Evolutionary conservation across 2,888 invertebrate genomes (phyloP), one percentile per base, ranked within the genome.

Genomic region (Drosophila flavopinicola): DNA sequence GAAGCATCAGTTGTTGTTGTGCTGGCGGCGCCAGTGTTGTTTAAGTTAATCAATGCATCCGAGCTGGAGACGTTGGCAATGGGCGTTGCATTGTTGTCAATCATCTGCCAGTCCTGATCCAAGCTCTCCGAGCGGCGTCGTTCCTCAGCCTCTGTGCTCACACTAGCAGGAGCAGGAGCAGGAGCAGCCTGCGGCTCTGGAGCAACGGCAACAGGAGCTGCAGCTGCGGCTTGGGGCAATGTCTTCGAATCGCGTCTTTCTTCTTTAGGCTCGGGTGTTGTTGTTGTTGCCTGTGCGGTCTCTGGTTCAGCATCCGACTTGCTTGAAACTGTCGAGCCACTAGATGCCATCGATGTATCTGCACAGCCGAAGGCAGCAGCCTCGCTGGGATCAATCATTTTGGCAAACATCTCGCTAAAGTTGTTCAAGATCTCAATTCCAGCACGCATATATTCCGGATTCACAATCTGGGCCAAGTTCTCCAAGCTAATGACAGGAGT

Each of bases 371-470:
- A 68, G 7, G 75, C 51, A 35, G 69, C 75, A 24, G 54, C 51
- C 23, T 87, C 89, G 38, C 75, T 66, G 2, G 91, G 90, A 68
- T 90, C 91, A 17, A 91, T 75, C 68, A 91, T 88, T 73, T 90
- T 91, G 30, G 89, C 87, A 48, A 91, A 90, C 89, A 91, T 89
- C 71, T 90, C 89, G 44, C 89, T 89, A 29, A 91, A 90, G 57
- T 90, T 91, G 41, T 88, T 91, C 13, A 91, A 71, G 42, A 91
- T 89, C 53, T 91, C 87, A 47, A 91, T 89, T 23, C 91, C 90
- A 9, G 90, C 88, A 20, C 87, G 88, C 85, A 90, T 86, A 45
- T 87, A 89, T 7, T 88, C 78, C 0, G 90, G 90, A 65, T 89
- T 87, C 11, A 90, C 80, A 9, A 83, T 78, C 39, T 89, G 88